These are phyloP conservation scores for Chaetogeoica ovagalla DNA, from an alignment of 2,888 invertebrate genomes.

Conservation along the genomic window DNA sequence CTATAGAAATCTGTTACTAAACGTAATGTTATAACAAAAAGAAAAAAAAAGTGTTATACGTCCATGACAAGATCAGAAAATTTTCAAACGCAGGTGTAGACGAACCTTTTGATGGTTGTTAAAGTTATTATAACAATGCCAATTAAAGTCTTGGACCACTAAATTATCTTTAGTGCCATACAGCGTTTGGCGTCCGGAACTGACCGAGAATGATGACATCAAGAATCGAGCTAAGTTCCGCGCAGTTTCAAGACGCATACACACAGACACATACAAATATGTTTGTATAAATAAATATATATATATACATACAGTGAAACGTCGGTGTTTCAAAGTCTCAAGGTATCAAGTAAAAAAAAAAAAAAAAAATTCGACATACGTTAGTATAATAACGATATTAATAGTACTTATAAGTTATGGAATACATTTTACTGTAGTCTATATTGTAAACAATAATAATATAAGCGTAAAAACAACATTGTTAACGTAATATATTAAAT, in stretches of 20 bases:
- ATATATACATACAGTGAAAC: too few species aligned
- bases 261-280: background rate
- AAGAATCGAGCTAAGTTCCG: conserved; percentile 59
- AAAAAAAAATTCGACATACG: too few species aligned
- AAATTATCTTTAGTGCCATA: conserved; percentile 47
- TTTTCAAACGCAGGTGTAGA: conserved; percentile 22
- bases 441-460: background rate
- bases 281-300: background rate
- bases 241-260: background rate
- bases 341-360: too few species aligned
- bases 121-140: conserved; percentile 49
- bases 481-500: too few species aligned
- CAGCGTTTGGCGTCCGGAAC: conserved; percentile 45
- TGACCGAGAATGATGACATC: conserved; percentile 50
- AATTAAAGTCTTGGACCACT: conserved; percentile 48
- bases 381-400: too few species aligned
- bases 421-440: background rate
- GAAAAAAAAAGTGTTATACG: background rate
- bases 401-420: too few species aligned
- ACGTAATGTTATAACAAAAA: background rate
- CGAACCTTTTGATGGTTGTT: conserved; percentile 47
- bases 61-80: background rate
- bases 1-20: conserved; percentile 8
- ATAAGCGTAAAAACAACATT: too few species aligned
- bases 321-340: too few species aligned